phyloP scores from a whole-genome alignment of 2,113 vertebrate genomes.

The Aegithalos caudatus region DNA sequence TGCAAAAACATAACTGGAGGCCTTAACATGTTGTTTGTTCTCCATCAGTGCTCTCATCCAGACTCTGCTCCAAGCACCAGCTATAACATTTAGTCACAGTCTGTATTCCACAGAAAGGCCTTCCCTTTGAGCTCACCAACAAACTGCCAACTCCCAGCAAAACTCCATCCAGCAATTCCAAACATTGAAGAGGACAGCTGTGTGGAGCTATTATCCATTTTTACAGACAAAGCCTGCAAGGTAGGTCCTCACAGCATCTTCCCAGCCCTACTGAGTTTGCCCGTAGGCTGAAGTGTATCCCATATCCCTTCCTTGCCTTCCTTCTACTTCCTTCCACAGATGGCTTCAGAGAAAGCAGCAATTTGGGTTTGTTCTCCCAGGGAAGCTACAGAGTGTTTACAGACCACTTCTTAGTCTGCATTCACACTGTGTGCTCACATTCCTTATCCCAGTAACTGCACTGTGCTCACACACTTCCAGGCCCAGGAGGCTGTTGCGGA shows the following conservation, averaged over 20 bases:
- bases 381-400: neutral
- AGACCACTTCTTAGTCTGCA: neutral
- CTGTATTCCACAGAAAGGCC: neutral
- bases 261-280: neutral
- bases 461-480: neutral
- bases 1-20: neutral
- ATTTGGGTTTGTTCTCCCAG: neutral
- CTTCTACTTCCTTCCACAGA: neutral
- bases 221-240: neutral
- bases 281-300: neutral
- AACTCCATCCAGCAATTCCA: neutral
- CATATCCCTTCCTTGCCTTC: neutral
- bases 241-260: neutral
- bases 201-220: rapidly evolving
- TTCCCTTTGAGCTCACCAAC: neutral
- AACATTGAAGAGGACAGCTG: neutral
- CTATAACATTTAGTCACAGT: neutral
- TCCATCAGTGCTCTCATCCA: neutral
- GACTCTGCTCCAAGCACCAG: neutral
- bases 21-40: rapidly evolving
- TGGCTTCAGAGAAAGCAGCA: neutral
- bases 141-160: neutral
- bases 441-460: neutral
- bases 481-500: rapidly evolving
- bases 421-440: neutral